phyloP scores from a whole-genome alignment of 2,888 invertebrate species.

The Holacanthella duospinosa region DNA sequence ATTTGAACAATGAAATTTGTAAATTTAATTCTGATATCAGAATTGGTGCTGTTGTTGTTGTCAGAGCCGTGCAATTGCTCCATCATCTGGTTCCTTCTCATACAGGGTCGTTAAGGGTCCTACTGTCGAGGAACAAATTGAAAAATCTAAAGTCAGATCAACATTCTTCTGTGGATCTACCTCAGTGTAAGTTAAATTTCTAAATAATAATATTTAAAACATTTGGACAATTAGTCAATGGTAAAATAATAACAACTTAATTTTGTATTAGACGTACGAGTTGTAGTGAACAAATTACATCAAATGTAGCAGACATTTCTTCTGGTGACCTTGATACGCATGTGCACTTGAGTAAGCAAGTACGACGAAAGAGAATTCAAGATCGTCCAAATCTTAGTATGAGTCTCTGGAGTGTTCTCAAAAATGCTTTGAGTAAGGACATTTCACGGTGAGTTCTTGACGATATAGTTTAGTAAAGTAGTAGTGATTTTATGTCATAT shows the following conservation, averaged over 20 bases:
- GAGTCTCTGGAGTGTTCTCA: constrained; percentile 98
- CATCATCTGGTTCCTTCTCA: no score
- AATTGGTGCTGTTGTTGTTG: constrained; percentile 13
- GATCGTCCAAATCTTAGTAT: constrained; percentile 88
- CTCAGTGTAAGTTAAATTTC: background rate
- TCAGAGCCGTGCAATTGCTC: no score
- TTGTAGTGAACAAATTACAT: background rate
- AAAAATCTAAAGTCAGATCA: background rate
- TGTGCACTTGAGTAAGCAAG: no score
- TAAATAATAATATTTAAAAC: no score
- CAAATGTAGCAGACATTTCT: background rate
- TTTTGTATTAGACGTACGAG: background rate
- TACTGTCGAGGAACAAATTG: background rate
- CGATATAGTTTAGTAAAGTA: background rate
- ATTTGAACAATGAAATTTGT: no score
- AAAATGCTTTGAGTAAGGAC: constrained; percentile 98
- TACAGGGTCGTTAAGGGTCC: no score
- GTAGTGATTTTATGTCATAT: background rate
- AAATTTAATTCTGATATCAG: background rate
- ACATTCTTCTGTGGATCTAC: background rate
- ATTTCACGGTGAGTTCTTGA: background rate
- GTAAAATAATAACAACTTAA: background rate
- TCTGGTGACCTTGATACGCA: background rate
- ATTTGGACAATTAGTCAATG: no score
- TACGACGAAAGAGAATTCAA: constrained; percentile 69